Evolutionary conservation across 2,113 vertebrate genomes (phyloP).

Genomic region (Otocyon megalotis): DNA sequence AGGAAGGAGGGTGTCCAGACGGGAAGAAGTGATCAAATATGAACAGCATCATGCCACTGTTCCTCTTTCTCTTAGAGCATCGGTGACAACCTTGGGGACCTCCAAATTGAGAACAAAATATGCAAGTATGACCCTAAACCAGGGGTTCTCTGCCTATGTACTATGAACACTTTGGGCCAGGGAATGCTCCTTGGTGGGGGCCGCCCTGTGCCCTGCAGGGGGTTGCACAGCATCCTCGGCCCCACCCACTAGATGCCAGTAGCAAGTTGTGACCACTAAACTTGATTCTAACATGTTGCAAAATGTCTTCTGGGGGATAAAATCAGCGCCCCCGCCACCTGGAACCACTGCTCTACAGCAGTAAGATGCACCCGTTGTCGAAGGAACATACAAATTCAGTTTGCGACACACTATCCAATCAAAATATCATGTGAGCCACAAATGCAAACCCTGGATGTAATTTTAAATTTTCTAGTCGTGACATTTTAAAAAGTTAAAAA

Average conservation of each 20-base stretch:
- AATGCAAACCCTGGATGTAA: background rate
- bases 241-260: rapidly evolving
- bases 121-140: background rate
- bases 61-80: background rate
- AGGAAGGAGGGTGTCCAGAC: too few relatives aligned
- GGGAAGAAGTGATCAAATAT: rapidly evolving
- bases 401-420: rapidly evolving
- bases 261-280: background rate
- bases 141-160: rapidly evolving
- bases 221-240: background rate
- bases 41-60: rapidly evolving
- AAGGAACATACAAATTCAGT: rapidly evolving
- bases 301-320: background rate
- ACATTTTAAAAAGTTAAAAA: background rate
- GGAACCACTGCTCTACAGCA: background rate
- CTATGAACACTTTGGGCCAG: background rate
- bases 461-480: background rate
- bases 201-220: rapidly evolving
- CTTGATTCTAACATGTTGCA: background rate
- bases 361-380: background rate
- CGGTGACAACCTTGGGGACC: background rate
- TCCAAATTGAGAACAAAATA: background rate
- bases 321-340: background rate
- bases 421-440: background rate
- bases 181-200: background rate